phyloP scores from a whole-genome alignment of 2,888 invertebrate species.

The Stenichneumon culpator region DNA sequence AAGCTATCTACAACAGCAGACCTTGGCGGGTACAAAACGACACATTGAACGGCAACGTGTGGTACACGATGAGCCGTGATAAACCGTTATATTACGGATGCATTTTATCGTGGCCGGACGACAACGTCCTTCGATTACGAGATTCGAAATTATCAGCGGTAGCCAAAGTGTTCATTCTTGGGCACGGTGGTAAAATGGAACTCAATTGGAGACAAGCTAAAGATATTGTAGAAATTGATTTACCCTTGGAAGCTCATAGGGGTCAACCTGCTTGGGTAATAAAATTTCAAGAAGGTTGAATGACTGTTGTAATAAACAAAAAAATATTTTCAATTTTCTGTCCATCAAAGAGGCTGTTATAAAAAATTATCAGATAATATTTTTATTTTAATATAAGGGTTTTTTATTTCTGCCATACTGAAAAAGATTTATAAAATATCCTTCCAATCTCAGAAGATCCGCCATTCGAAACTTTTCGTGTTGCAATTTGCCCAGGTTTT shows the following conservation, averaged over 20 bases:
- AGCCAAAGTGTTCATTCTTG: constrained; percentile 5
- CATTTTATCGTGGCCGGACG: constrained; percentile 90
- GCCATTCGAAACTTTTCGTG: background rate
- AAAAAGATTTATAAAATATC: constrained; percentile 10
- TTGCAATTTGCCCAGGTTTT: constrained; percentile 35
- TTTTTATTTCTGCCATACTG: constrained; percentile 4
- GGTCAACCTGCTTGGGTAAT: constrained; percentile 82
- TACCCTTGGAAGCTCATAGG: constrained; percentile 75
- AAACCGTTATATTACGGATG: constrained; percentile 88
- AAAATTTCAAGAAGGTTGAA: constrained; percentile 58
- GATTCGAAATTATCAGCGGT: constrained; percentile 81
- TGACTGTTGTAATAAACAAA: no score
- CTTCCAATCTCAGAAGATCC: background rate
- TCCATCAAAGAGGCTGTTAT: no score
- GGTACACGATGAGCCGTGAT: constrained; percentile 88
- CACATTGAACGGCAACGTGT: constrained; percentile 89
- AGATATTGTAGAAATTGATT: constrained; percentile 67
- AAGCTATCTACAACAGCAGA: constrained; percentile 92
- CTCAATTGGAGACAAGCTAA: constrained; percentile 74
- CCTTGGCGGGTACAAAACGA: constrained; percentile 95
- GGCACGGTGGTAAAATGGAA: constrained; percentile 83
- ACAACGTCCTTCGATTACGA: constrained; percentile 86
- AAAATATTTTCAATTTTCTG: no score
- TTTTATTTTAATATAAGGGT: constrained; percentile 1
- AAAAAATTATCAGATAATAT: background rate